Percentiles rank a stretch among this genome's conserved stretches.
Evolutionary conservation across 2,888 invertebrate species (phyloP).

Genomic region (Taphrorychus bicolor): DNA sequence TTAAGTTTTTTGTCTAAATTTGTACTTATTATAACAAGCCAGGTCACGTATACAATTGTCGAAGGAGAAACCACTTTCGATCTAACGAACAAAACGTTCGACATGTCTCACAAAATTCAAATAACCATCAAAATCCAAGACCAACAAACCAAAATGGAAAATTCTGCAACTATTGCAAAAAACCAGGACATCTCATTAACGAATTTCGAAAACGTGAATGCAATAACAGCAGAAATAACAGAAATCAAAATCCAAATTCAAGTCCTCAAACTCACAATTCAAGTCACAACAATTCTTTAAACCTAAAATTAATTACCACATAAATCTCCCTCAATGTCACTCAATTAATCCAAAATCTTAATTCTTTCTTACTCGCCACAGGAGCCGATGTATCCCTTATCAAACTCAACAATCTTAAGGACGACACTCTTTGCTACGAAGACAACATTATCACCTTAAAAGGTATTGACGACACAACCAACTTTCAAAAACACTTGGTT

Average conservation of each 20-base stretch:
- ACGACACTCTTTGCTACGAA: background rate
- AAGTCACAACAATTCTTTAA: background rate
- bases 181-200: background rate
- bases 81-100: background rate
- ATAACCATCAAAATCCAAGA: background rate
- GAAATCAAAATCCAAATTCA: background rate
- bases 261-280: no score
- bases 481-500: background rate
- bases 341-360: background rate
- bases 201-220: background rate
- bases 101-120: conserved; percentile 1
- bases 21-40: background rate
- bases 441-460: background rate
- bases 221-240: background rate
- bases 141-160: background rate
- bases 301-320: background rate
- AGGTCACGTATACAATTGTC: background rate
- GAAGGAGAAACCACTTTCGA: background rate
- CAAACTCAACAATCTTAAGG: background rate
- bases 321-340: background rate
- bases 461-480: background rate
- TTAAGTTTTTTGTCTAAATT: background rate
- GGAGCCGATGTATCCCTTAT: background rate
- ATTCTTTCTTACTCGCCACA: background rate
- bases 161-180: background rate